These are phyloP conservation scores for Drosophila sucinea DNA, from an alignment of 1,140 invertebrate species.

Conservation along the genomic window DNA sequence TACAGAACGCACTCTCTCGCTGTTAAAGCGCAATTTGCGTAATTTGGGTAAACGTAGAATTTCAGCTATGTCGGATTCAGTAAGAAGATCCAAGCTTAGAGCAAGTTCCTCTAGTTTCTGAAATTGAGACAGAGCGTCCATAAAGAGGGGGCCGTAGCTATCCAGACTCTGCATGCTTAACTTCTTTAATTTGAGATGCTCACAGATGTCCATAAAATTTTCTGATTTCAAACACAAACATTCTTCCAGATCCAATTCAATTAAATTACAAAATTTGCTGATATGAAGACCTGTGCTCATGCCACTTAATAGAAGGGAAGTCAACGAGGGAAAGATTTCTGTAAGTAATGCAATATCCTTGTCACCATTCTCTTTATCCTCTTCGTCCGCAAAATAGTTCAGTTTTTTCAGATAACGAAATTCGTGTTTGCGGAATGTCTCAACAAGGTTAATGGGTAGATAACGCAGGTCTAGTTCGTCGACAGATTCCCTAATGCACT, in stretches of 20 bases:
- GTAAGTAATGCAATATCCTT: conserved; percentile 23
- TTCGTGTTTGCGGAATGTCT: conserved; percentile 12
- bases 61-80: conserved; percentile 8
- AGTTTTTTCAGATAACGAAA: conserved; percentile 21
- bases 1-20: not conserved
- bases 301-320: conserved; percentile 28
- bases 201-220: conserved; percentile 29
- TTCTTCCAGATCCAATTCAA: conserved; percentile 30
- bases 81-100: conserved; percentile 26
- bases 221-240: conserved; percentile 31
- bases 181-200: conserved; percentile 15
- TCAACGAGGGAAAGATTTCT: conserved; percentile 29
- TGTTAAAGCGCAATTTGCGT: conserved; percentile 21
- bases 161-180: conserved; percentile 32
- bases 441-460: conserved; percentile 20
- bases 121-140: conserved; percentile 14
- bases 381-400: conserved; percentile 32
- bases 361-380: conserved; percentile 3
- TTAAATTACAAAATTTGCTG: conserved; percentile 22
- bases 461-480: conserved; percentile 20
- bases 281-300: conserved; percentile 29
- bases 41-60: conserved; percentile 30
- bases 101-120: conserved; percentile 34
- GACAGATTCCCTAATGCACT: conserved; percentile 17
- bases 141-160: conserved; percentile 16